phyloP scores from a whole-genome alignment of 2,888 invertebrate genomes.

The Hyalella azteca region DNA sequence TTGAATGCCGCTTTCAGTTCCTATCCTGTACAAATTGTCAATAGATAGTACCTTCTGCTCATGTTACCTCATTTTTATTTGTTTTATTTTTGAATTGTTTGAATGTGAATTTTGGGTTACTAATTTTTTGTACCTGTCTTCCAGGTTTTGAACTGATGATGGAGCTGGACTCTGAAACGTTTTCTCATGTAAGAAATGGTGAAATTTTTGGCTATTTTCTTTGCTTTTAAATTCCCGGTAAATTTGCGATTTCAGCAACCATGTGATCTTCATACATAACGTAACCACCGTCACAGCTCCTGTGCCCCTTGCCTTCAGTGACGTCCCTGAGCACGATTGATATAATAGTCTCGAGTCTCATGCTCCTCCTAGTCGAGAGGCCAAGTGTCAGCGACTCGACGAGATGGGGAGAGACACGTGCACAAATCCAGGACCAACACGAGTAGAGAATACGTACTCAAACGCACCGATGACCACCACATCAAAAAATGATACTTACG shows the following conservation, averaged over 20 bases:
- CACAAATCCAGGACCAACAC: not conserved
- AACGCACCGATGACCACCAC: not conserved
- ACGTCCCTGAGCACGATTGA: not conserved
- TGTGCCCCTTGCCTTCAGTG: not conserved
- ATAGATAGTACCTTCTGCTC: too few species aligned
- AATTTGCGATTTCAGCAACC: not conserved
- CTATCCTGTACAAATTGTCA: too few species aligned
- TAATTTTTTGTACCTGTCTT: not conserved
- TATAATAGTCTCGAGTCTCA: not conserved
- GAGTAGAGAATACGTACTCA: not conserved
- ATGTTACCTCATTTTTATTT: too few species aligned
- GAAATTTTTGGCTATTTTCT: too few species aligned
- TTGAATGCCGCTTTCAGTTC: too few species aligned
- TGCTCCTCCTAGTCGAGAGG: not conserved
- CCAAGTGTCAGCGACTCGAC: not conserved
- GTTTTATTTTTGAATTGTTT: too few species aligned
- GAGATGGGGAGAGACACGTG: too few species aligned
- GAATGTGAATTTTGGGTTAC: too few species aligned
- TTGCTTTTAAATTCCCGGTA: too few species aligned
- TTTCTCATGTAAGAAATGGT: too few species aligned
- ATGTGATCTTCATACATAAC: too few species aligned
- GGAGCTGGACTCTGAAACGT: not conserved
- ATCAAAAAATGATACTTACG: conserved; percentile 10
- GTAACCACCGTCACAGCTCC: not conserved
- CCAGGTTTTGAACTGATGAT: not conserved